Evolutionary conservation across 2,888 invertebrate genomes (phyloP).

Genomic region (Crossocerus cetratus): DNA sequence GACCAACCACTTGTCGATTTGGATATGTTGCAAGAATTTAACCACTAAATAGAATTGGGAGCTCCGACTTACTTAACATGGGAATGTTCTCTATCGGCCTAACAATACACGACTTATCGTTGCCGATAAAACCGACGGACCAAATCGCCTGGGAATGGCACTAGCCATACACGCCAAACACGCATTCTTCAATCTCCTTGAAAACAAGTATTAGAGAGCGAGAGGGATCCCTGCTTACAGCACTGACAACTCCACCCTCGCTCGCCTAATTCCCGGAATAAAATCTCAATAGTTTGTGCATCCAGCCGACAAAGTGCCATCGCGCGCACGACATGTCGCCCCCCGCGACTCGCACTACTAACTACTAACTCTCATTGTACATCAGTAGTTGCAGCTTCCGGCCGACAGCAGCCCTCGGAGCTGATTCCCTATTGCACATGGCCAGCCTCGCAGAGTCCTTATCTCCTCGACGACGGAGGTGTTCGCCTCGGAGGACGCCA

Average conservation of each 20-base stretch:
- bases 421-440: slow-evolving; percentile 44
- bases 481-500: background rate
- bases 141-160: slow-evolving; percentile 35
- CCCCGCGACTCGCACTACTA: slow-evolving; percentile 6
- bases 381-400: slow-evolving; percentile 29
- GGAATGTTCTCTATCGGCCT: background rate
- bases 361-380: slow-evolving; percentile 36
- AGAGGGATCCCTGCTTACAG: slow-evolving; percentile 44
- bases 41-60: slow-evolving; percentile 2
- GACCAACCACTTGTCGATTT: background rate
- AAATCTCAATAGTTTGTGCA: slow-evolving; percentile 17
- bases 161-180: slow-evolving; percentile 31
- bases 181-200: slow-evolving; percentile 26
- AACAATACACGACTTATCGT: slow-evolving; percentile 42
- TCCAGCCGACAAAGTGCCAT: background rate
- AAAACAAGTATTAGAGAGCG: slow-evolving; percentile 39
- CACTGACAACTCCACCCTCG: slow-evolving; percentile 50
- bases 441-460: slow-evolving; percentile 7
- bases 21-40: slow-evolving; percentile 3
- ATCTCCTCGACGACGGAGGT: background rate
- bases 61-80: background rate
- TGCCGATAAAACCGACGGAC: slow-evolving; percentile 14
- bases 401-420: slow-evolving; percentile 19
- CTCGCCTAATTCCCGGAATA: slow-evolving; percentile 19
- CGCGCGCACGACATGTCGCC: slow-evolving; percentile 1